phyloP scores from a whole-genome alignment of 1,140 invertebrate species.

The Dolichoris vasculosae region DNA sequence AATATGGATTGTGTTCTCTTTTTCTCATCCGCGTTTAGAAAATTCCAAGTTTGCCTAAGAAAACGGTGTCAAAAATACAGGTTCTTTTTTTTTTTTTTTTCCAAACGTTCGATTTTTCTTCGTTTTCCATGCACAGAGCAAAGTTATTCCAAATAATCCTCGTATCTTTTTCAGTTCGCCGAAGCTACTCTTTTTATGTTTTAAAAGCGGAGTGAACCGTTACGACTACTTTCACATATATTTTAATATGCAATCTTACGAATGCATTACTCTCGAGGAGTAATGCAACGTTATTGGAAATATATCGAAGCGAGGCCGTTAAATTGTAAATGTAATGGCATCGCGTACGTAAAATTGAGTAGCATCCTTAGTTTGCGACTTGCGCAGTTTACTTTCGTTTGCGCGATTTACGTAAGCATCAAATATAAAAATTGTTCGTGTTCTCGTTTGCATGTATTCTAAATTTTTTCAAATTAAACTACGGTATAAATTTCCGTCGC shows the following conservation, averaged over 20 bases:
- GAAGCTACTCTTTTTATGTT: not conserved
- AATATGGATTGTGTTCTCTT: too few relatives aligned
- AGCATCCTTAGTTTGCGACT: not conserved
- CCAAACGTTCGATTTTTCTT: too few relatives aligned
- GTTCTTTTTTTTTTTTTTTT: too few relatives aligned
- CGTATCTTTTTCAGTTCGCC: not conserved
- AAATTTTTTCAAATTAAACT: not conserved
- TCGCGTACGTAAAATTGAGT: too few relatives aligned
- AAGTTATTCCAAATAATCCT: too few relatives aligned
- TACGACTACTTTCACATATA: not conserved
- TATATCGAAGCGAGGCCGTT: not conserved
- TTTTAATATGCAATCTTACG: not conserved
- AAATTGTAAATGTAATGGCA: not conserved
- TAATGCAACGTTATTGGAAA: not conserved
- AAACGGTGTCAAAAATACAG: too few relatives aligned
- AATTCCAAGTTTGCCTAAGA: too few relatives aligned
- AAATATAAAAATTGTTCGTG: not conserved
- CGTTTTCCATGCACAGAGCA: too few relatives aligned
- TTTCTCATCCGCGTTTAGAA: too few relatives aligned
- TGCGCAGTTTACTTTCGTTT: not conserved
- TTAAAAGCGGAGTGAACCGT: not conserved
- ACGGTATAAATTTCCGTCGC: not conserved
- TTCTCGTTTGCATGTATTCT: not conserved
- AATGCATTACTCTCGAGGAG: not conserved
- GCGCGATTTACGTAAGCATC: too few relatives aligned